A percentile compares a stretch with the other conserved stretches of the same genome.
These are phyloP conservation scores for Drosophila sp. DNA, from an alignment of 1,140 invertebrate genomes.

Conservation along the genomic window DNA sequence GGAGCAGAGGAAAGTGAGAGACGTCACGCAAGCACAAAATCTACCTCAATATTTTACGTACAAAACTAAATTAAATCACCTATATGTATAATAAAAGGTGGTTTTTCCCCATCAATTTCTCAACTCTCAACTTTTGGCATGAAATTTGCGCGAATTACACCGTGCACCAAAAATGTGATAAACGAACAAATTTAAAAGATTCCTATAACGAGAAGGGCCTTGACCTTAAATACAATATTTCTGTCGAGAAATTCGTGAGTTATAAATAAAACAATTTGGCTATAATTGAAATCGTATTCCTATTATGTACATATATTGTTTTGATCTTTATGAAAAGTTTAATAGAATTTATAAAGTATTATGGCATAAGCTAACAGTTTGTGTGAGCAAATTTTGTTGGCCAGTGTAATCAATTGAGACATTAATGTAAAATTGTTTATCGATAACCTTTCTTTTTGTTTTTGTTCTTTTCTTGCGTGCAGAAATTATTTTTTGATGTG, in stretches of 20 bases:
- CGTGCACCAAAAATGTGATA: too few relatives aligned
- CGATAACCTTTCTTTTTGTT: neutral
- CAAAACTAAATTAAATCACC: conserved; percentile 17
- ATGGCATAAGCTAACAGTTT: too few relatives aligned
- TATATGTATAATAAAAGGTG: neutral
- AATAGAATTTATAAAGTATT: too few relatives aligned
- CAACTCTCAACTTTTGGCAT: too few relatives aligned
- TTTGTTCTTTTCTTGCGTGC: conserved; percentile 28
- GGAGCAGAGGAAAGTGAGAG: conserved; percentile 6
- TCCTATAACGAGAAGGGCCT: too few relatives aligned
- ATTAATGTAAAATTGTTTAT: conserved; percentile 4
- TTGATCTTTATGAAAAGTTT: neutral
- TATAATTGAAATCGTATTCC: too few relatives aligned
- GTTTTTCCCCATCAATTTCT: neutral
- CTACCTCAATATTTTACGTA: conserved; percentile 44
- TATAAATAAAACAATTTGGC: too few relatives aligned
- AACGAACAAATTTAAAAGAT: too few relatives aligned
- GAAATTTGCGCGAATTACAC: too few relatives aligned
- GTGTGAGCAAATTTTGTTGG: neutral
- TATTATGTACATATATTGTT: too few relatives aligned
- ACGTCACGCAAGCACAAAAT: conserved; percentile 55
- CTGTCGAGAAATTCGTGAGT: too few relatives aligned
- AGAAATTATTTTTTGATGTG: conserved; percentile 48
- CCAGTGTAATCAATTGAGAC: conserved; percentile 4
- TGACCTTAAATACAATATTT: too few relatives aligned